Evolutionary conservation across 1,140 invertebrate genomes (phyloP).

Genomic region (Anoplolepis gracilipes): DNA sequence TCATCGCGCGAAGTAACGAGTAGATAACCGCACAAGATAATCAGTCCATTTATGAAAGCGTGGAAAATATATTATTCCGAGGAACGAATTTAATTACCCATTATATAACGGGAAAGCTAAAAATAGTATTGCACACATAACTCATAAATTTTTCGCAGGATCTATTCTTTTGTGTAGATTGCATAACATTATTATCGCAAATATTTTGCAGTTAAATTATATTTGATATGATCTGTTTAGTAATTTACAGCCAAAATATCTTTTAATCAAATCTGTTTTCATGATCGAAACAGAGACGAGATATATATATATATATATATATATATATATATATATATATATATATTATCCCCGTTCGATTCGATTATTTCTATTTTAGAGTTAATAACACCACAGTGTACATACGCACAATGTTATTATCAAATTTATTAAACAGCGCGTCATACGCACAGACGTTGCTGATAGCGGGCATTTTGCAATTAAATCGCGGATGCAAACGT

Average conservation of each 20-base stretch:
- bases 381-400: not conserved
- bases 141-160: constrained; percentile 1
- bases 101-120: constrained; percentile 35
- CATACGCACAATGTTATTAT: constrained; percentile 28
- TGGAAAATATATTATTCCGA: constrained; percentile 32
- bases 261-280: constrained; percentile 31
- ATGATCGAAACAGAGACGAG: not conserved
- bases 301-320: too few species aligned
- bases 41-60: constrained; percentile 48
- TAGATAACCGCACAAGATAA: constrained; percentile 30
- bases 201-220: not conserved
- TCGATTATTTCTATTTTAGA: constrained; percentile 23
- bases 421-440: constrained; percentile 39
- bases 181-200: constrained; percentile 6
- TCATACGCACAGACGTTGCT: not conserved
- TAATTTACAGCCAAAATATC: too few species aligned
- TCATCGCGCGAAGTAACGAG: constrained; percentile 9
- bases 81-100: constrained; percentile 18
- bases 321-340: too few species aligned
- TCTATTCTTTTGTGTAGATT: not conserved
- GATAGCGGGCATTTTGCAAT: constrained; percentile 42
- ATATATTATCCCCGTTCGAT: not conserved
- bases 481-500: constrained; percentile 30
- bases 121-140: constrained; percentile 1
- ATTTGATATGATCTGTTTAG: not conserved